Evolutionary conservation across 2,797 vertebrate species (phyloP), one percentile per base, ranked within the genome.

Genomic region (Spheniscus humboldti): DNA sequence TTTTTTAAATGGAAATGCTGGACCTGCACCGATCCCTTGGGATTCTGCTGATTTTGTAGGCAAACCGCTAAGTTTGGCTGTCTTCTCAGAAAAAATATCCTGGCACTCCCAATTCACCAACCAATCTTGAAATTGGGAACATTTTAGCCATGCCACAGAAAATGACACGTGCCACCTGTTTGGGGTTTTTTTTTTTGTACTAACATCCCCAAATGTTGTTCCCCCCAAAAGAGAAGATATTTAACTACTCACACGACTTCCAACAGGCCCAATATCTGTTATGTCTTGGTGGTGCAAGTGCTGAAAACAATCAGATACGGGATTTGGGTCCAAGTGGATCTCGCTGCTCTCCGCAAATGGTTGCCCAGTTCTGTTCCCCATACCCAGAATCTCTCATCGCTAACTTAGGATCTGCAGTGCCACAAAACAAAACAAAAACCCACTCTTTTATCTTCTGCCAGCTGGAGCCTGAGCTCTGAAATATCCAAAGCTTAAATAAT

Each of bases 371-470:
- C 74, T 90, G 68, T 88, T 94, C 37, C 41, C 28, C 59, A 45
- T 64, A 92, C 31, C 41, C 90, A 88, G 85, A 86, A 84, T 59
- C 73, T 86, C 45, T 92, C 92, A 78, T 48, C 8, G 2, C 66
- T 92, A 88, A 68, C 85, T 78, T 86, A 59, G 89, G 37, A 72
- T 94, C 87, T 94, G 89, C 73, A 91, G 28, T 80, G 60, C 87
- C 76, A 66, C 35, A 86, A 90, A 97, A 83, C 68, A 88, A 82
- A 93, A 90, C 75, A 86, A 69, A 97, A 95, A 13, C 55, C 64
- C 62, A 90, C 88, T 95, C 91, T 78, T 91, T 86, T 93, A 57
- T 81, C 23, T 88, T 63, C 63, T 94, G 90, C 92, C 88, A 96
- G 90, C 92, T 96, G 95, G 76, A 95, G 89, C 66, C 73, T 77